Percentiles rank a stretch among this genome's conserved stretches.
phyloP scores from a whole-genome alignment of 2,797 vertebrate genomes.

The Hippoglossus hippoglossus region DNA sequence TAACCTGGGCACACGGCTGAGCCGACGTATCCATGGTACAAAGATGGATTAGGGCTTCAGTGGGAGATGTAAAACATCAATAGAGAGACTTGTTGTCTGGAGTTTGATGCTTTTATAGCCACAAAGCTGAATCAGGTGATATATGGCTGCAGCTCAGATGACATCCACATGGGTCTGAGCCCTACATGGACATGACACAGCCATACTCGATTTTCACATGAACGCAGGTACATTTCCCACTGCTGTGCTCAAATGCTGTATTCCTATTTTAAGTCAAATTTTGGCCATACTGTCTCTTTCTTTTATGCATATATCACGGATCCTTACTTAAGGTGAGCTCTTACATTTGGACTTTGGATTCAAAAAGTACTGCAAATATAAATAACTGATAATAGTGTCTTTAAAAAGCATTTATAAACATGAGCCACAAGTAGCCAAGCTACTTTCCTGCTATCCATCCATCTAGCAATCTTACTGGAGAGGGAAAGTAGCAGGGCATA shows the following conservation, averaged over 20 bases:
- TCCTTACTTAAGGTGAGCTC: neutral
- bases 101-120: constrained; percentile 2
- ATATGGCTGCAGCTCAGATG: neutral
- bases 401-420: too few relatives aligned
- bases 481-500: neutral
- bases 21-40: neutral
- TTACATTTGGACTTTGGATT: neutral
- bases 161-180: constrained; percentile 21
- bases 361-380: neutral
- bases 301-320: neutral
- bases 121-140: neutral
- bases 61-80: constrained; percentile 14
- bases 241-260: neutral
- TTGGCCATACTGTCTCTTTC: neutral
- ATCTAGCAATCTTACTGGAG: neutral
- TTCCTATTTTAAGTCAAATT: constrained; percentile 7
- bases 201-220: constrained; percentile 17
- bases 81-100: constrained; percentile 5
- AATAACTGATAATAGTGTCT: too few relatives aligned
- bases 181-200: constrained; percentile 22
- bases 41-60: constrained; percentile 13
- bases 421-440: too few relatives aligned
- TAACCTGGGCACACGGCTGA: neutral
- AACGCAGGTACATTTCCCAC: neutral
- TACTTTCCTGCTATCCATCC: neutral